Conservation (phyloP, 2,888 invertebrate genomes). For the Nudaria mundana region DNA sequence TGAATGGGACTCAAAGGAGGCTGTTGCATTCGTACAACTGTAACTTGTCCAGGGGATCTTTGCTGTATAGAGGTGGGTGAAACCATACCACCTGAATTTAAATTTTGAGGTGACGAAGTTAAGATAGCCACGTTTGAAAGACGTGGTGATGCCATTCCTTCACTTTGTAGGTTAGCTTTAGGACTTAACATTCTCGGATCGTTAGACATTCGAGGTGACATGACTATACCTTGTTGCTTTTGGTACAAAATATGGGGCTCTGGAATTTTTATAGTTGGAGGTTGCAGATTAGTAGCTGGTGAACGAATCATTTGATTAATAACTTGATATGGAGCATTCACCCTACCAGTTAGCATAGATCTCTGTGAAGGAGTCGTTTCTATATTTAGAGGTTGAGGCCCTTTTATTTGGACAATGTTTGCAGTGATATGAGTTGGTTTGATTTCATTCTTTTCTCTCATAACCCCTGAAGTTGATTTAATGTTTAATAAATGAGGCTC, state of each 20-base stretch:
- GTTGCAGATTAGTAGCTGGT: slow-evolving; percentile 76
- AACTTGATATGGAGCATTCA: slow-evolving; percentile 68
- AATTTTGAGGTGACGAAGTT: slow-evolving; percentile 59
- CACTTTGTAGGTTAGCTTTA: slow-evolving; percentile 59
- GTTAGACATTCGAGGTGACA: slow-evolving; percentile 64
- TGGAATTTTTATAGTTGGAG: slow-evolving; percentile 85
- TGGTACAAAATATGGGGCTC: slow-evolving; percentile 75
- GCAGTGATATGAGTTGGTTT: slow-evolving; percentile 64
- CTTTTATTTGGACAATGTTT: slow-evolving; percentile 71
- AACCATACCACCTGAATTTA: slow-evolving; percentile 57
- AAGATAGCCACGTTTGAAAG: slow-evolving; percentile 66
- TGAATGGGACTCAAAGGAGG: slow-evolving; percentile 72
- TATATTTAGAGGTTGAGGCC: slow-evolving; percentile 49
- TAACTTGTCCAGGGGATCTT: slow-evolving; percentile 72
- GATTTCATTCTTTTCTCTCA: slow-evolving; percentile 54
- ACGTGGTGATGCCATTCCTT: slow-evolving; percentile 62
- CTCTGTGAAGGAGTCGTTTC: slow-evolving; percentile 50
- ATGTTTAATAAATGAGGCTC: slow-evolving; percentile 66
- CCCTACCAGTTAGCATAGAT: slow-evolving; percentile 58
- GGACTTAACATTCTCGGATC: slow-evolving; percentile 70
- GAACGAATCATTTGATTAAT: slow-evolving; percentile 67
- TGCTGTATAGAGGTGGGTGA: slow-evolving; percentile 65
- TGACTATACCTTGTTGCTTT: slow-evolving; percentile 69
- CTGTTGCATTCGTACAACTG: slow-evolving; percentile 76
- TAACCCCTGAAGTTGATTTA: slow-evolving; percentile 42